Base-by-base conservation (phyloP, 2,888 invertebrate genomes). In the Anagyrus pseudococci region DNA sequence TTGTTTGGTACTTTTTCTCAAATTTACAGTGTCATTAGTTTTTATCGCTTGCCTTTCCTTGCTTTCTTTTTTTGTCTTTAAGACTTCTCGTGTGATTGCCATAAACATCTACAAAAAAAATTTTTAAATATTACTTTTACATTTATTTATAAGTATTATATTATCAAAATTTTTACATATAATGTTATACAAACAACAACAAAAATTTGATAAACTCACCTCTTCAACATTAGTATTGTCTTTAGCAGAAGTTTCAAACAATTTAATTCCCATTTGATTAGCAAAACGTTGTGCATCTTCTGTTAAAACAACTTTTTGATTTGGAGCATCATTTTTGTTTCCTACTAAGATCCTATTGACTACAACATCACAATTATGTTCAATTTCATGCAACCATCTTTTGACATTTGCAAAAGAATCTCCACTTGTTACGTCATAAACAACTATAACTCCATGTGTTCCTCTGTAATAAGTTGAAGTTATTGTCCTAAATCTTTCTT, bases 331-430 rank as follows among this genome's bases (percentile, higher is more conserved):
- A 83, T 95, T 94, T 84, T 98, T 98, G 84, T 98, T 98, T 70
- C 97, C 97, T 81, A 98, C 97, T 86, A 98, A 87, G 82, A 98
- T 95, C 88, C 94, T 93, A 85, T 96, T 96, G 71, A 98, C 98
- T 77, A 95, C 93, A 76, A 96, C 94, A 86, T 99, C 98, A 89
- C 99, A 99, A 85, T 99, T 98, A 81, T 97, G 95, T 81, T 98
- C 98, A 71, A 99, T 99, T 85, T 99, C 99, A 81, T 97, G 96
- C 58, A 99, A 85, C 99, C 99, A 99, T 79, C 98, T 86, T 81
- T 98, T 97, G 2, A 99, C 98, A 83, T 99, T 99, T 67, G 97
- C 97, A 84, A 99, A 99, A 54, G 98, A 96, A 81, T 99, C 98
- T 44, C 98, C 98, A 82, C 94, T 97, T 67, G 95, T 96, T 55